Conservation (phyloP, 2,888 invertebrate species). For the Tortricodes alternella region DNA sequence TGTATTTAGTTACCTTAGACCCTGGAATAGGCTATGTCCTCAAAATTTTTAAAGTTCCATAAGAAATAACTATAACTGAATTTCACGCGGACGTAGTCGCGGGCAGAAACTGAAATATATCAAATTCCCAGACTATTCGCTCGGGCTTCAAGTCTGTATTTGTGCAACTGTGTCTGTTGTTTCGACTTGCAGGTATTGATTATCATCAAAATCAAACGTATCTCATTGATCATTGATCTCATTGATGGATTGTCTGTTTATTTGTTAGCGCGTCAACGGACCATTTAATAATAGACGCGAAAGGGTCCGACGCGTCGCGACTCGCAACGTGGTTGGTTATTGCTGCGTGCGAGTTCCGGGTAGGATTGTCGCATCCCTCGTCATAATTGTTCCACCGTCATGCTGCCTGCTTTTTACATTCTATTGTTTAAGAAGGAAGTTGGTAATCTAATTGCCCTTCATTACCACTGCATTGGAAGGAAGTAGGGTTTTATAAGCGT, state of each 20-base stretch:
- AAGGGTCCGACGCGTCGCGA: constrained; percentile 9
- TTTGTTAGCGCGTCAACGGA: not conserved
- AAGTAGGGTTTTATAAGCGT: constrained; percentile 58
- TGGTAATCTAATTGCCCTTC: constrained; percentile 65
- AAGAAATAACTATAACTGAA: too few relatives aligned
- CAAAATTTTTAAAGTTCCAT: too few relatives aligned
- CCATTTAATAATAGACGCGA: not conserved
- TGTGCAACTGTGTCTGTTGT: constrained; percentile 2
- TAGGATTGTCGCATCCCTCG: constrained; percentile 39
- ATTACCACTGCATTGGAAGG: constrained; percentile 53
- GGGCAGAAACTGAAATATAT: too few relatives aligned
- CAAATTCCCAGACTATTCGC: too few relatives aligned
- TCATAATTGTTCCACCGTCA: constrained; percentile 45
- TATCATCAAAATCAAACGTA: too few relatives aligned
- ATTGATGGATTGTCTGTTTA: not conserved
- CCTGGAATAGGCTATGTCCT: too few relatives aligned
- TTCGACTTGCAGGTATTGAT: too few relatives aligned
- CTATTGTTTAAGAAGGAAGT: constrained; percentile 71
- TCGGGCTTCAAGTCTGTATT: too few relatives aligned
- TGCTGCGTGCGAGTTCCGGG: constrained; percentile 11
- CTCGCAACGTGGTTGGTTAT: too few relatives aligned
- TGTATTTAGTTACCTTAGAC: too few relatives aligned
- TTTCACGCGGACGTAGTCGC: too few relatives aligned
- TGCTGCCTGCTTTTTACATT: constrained; percentile 62
- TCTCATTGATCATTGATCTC: not conserved